Base-by-base conservation (phyloP, 2,113 vertebrate species). In the Nibea albiflora region DNA sequence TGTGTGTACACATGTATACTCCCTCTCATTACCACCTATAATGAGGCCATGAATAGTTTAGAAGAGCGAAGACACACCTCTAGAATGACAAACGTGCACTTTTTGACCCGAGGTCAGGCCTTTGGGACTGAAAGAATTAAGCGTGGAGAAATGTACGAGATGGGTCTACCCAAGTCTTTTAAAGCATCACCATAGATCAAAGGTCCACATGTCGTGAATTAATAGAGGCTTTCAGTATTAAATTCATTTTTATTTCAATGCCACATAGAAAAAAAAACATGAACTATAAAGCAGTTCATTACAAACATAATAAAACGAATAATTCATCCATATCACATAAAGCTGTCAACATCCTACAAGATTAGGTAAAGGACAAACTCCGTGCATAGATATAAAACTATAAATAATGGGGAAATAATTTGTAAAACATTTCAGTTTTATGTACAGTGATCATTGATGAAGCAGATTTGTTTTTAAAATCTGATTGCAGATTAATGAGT, bases 21-120 rank as follows among this genome's bases (percentile, higher is more conserved):
- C 73, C 54, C 60, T 82, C 74, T 84, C 42, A 74, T 90, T 86
- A 73, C 35, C 76, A 42, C 47, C 74, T 78, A 19, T 79, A 78
- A 83, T 72, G 65, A 80, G 61, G 20, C 63, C 81, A 85, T 89
- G 68, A 86, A 88, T 85, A 89, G 73, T 88, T 89, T 12, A 90
- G 64, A 17, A 24, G 74, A 62, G 64, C 73, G 42, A 76, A 65
- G 65, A 49, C 10, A 31, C 42, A 62, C 67, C 56, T 58, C 53
- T 10, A 53, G 73, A 85, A 90, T 85, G 54, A 57, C 53, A 84
- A 80, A 63, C 65, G 63, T 74, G 63, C 10, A 50, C 46, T 20
- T 49, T 82, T 35, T 71, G 64, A 80, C 52, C 31, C 12, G 71
- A 74, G 52, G 44, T 66, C 65, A 56, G 14, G n/a, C 39, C 46